phyloP scores from a whole-genome alignment of 2,888 invertebrate species.

The Malachius bipustulatus region DNA sequence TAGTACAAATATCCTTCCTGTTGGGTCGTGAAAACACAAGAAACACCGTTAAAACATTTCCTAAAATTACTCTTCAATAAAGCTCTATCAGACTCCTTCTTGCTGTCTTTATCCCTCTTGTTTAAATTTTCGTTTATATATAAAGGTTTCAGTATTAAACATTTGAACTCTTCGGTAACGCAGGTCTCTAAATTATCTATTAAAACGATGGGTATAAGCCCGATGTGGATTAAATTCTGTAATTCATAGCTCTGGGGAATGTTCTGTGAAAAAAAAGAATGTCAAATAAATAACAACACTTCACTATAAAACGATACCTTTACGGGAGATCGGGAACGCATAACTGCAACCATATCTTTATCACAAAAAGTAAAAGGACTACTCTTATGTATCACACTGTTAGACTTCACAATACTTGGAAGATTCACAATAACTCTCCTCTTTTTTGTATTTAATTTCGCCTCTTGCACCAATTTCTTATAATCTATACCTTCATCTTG shows the following conservation, averaged over 20 bases:
- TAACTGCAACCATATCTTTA: slow-evolving; percentile 37
- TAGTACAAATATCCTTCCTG: slow-evolving; percentile 65
- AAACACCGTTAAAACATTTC: slow-evolving; percentile 46
- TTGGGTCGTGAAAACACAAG: slow-evolving; percentile 50
- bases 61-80: slow-evolving; percentile 43
- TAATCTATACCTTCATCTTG: slow-evolving; percentile 30
- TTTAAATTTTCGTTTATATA: slow-evolving; percentile 32
- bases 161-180: slow-evolving; percentile 41
- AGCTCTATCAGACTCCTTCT: slow-evolving; percentile 13
- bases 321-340: slow-evolving; percentile 29
- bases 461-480: slow-evolving; percentile 28
- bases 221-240: slow-evolving; percentile 39
- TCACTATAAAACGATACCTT: slow-evolving; percentile 20
- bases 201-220: slow-evolving; percentile 34
- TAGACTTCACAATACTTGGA: slow-evolving; percentile 34
- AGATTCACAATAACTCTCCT: slow-evolving; percentile 34
- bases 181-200: slow-evolving; percentile 34
- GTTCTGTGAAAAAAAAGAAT: slow-evolving; percentile 22
- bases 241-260: slow-evolving; percentile 31
- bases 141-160: slow-evolving; percentile 39
- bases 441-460: slow-evolving; percentile 24
- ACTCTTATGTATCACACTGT: slow-evolving; percentile 35
- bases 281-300: slow-evolving; percentile 20
- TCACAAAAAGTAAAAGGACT: slow-evolving; percentile 36
- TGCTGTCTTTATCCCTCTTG: slow-evolving; percentile 19